Base-by-base conservation (phyloP, 2,113 vertebrate species). In the Engraulis encrasicolus region DNA sequence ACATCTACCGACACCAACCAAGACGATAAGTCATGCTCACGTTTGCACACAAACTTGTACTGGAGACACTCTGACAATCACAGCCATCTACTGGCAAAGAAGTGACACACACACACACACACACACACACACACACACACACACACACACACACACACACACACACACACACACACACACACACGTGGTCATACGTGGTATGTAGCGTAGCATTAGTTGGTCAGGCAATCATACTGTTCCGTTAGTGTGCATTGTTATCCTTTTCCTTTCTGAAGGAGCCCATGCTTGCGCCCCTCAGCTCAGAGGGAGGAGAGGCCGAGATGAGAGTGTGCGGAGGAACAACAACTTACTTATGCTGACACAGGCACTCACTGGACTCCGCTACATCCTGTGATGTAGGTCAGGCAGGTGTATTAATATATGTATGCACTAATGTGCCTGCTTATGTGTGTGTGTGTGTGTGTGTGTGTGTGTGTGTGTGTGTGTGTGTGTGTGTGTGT, bases 121-220 rank as follows among this genome's bases (percentile, higher is more conserved):
- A 19, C 34, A 6, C 77, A 79, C 77, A 61, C n/a, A 79, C 82
- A 37, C 27, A 23, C 48, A 71, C 84, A 87, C 84, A 58, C 82
- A 7, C 84, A 85, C 6, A 20, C 4, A 58, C 18, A 58, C 20
- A 58, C 19, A 20, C 54, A 58, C 7, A 4, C 50, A 52, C 52
- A 19, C 52, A 20, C 0, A 58, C 18, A 58, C 52, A n/a, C 52
- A n/a, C 52, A 2, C 52, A 58, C 18, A 58, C 52, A 58, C 52
- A 58, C 52, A 58, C 52, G n/a, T 19, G 9, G 40, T 9, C 40
- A 45, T 45, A 45, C 40, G 40, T 45, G n/a, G n/a, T n/a, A n/a
- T n/a, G n/a, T n/a, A n/a, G n/a, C n/a, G n/a, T n/a, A n/a, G n/a
- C n/a, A 45, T 45, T 45, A 45, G 40, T 9, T 9, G 9, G 9